Evolutionary conservation across 2,113 vertebrate species (phyloP).

Genomic region (Sinosuthora webbiana): DNA sequence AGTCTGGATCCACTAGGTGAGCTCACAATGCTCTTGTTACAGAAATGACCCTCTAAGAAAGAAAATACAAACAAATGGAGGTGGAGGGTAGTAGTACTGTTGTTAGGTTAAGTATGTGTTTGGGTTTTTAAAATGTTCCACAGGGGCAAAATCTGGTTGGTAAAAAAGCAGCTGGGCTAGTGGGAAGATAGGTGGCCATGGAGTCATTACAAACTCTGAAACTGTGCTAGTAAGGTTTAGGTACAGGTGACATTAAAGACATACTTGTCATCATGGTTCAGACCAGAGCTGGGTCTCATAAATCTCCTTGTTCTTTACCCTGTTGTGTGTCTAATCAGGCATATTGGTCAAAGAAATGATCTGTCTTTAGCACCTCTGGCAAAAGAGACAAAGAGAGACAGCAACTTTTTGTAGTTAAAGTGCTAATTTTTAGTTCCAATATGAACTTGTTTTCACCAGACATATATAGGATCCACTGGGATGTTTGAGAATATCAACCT

Average conservation of each 20-base stretch:
- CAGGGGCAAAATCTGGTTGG: neutral
- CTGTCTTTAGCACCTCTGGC: neutral
- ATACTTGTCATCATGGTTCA: neutral
- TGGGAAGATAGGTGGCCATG: neutral
- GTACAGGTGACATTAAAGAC: neutral
- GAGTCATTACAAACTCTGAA: neutral
- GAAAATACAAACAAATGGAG: neutral
- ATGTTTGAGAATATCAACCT: neutral
- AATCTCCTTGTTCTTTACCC: neutral
- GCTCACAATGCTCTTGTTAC: neutral
- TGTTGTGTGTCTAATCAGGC: neutral
- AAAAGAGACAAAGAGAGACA: neutral
- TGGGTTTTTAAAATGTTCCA: neutral
- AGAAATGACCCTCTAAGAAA: neutral
- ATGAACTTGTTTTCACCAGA: neutral
- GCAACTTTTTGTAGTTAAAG: neutral
- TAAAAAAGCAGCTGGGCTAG: neutral
- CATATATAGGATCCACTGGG: neutral
- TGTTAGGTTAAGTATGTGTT: neutral
- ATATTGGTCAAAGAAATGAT: neutral
- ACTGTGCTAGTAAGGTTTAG: neutral
- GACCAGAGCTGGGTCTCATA: fast-evolving
- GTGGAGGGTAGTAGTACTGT: neutral
- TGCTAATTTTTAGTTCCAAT: neutral
- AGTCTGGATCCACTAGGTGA: neutral